Evolutionary conservation across 2,888 invertebrate genomes (phyloP), one percentile per base, ranked within the genome.

Genomic region (Acleris laterana): DNA sequence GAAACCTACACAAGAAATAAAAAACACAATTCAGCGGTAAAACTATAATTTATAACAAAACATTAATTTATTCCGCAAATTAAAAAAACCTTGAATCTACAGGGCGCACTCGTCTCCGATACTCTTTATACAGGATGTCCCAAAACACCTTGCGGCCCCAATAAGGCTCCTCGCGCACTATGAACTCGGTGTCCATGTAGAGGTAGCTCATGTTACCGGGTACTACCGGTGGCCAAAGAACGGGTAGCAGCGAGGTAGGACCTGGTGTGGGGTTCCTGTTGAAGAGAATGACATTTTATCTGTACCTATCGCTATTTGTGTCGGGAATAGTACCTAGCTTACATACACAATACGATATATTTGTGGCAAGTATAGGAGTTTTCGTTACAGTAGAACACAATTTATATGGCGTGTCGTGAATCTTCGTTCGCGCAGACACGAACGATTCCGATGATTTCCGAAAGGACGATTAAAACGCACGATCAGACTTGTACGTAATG

Each of bases 191-290:
- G 53, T 65, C 28, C n/a, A 65, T 2, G 42, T 55, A 5, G 1
- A 65, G 64, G 17, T 44, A 49, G 3, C 49, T 42, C 7, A 65
- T 19, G 20, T 65, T 65, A 0, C 60, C 55, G 0, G 59, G 64
- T 3, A 13, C 6, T 11, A 59, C 60, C 5, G 5, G 55, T 2
- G 64, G 60, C 60, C 64, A 65, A 19, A 28, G 38, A 0, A 55
- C 19, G 16, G 64, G 60, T 6, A 65, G 53, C 25, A 55, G 49
- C 19, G 48, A 28, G 4, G 53, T 50, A 16, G 19, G 20, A 5
- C 19, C 16, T 1, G 64, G 64, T 11, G 60, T 55, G 25, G 64
- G 64, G 50, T 60, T 49, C 6, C 64, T 65, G 49, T 13, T 60
- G 59, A 48, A 38, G 17, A 20, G 3, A 20, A 52, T 25, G 4